Evolutionary conservation across 2,888 invertebrate species (phyloP).

Genomic region (Scaptomyza polygonia): DNA sequence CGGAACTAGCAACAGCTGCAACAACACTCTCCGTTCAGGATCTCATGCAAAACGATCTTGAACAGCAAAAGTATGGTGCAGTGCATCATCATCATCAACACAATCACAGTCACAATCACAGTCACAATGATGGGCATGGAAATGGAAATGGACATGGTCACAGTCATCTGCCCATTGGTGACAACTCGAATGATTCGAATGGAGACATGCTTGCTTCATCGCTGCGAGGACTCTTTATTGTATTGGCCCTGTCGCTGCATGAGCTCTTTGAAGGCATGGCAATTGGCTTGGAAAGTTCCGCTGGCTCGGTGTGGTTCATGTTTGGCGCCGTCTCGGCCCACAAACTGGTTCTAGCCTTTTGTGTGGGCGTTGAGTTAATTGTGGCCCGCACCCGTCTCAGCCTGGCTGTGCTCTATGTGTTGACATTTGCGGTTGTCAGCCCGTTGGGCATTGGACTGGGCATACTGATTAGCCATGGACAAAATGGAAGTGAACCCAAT

Average conservation of each 20-base stretch:
- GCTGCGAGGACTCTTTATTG: conserved; percentile 90
- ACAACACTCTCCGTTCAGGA: conserved; percentile 70
- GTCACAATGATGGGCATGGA: conserved; percentile 35
- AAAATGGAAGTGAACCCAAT: conserved; percentile 86
- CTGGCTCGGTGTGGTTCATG: conserved; percentile 89
- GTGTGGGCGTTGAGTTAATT: conserved; percentile 93
- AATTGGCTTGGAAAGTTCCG: conserved; percentile 90
- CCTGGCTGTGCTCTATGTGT: conserved; percentile 88
- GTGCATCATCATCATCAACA: conserved; percentile 59
- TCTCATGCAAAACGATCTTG: conserved; percentile 70
- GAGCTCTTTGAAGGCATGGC: conserved; percentile 94
- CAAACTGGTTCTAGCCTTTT: conserved; percentile 94
- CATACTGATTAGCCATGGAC: conserved; percentile 89
- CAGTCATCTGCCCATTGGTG: conserved; percentile 69
- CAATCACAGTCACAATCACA: conserved; percentile 36
- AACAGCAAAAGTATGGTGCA: conserved; percentile 65
- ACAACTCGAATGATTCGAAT: conserved; percentile 80
- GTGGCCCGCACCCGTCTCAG: conserved; percentile 88
- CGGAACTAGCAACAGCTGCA: conserved; percentile 10
- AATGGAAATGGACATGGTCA: conserved; percentile 55
- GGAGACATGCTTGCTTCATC: conserved; percentile 79
- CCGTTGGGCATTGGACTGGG: conserved; percentile 89
- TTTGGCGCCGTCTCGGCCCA: conserved; percentile 93
- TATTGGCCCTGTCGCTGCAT: conserved; percentile 92
- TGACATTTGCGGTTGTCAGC: conserved; percentile 91